A percentile compares a stretch with the other conserved stretches of the same genome.
Conservation (phyloP, 2,888 invertebrate species). For the Troglohyphantes excavatus region DNA sequence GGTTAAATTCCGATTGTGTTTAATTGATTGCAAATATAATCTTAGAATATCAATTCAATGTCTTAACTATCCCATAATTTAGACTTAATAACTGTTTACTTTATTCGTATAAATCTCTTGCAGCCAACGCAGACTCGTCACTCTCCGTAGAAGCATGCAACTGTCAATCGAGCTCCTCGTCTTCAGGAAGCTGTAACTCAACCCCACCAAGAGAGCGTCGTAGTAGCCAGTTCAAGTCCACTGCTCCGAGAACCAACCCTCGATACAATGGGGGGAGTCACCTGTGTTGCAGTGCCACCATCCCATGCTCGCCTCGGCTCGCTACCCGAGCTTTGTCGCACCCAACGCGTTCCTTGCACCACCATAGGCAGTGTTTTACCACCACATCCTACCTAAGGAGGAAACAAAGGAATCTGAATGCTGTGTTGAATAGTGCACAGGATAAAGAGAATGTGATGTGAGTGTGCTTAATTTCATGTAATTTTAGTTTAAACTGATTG, state of each 20-base stretch:
- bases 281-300: constrained; percentile 49
- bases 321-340: constrained; percentile 65
- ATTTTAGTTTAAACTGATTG: too few relatives aligned
- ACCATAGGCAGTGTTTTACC: constrained; percentile 59
- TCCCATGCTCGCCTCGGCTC: constrained; percentile 66
- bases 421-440: background rate
- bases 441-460: constrained; percentile 32
- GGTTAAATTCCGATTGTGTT: too few relatives aligned
- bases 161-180: constrained; percentile 74
- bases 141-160: constrained; percentile 64
- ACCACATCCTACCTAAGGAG: constrained; percentile 27
- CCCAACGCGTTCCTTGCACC: constrained; percentile 56
- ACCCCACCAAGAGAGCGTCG: constrained; percentile 80
- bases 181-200: constrained; percentile 79
- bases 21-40: too few relatives aligned
- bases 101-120: too few relatives aligned
- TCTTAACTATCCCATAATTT: background rate
- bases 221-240: constrained; percentile 79
- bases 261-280: constrained; percentile 68
- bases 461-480: background rate
- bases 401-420: constrained; percentile 52
- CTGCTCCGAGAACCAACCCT: constrained; percentile 80
- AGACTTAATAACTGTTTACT: too few relatives aligned
- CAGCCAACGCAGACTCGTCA: constrained; percentile 72
- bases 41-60: too few relatives aligned